Evolutionary conservation across 2,113 vertebrate species (phyloP).

Genomic region (Poicephalus gulielmi): DNA sequence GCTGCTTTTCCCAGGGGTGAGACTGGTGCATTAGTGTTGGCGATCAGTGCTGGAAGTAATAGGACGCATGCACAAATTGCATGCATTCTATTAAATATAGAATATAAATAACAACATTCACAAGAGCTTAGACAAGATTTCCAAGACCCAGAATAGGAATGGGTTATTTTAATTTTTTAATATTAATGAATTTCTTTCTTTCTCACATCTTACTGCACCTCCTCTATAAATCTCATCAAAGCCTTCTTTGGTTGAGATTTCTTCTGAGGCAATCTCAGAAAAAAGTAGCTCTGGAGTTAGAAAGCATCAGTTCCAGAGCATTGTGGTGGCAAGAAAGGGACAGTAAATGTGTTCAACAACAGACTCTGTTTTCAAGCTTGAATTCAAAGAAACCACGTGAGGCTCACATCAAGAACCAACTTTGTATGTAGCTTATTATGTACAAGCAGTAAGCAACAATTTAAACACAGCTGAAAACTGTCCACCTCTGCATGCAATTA

Average conservation of each 20-base stretch:
- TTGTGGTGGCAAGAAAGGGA: neutral
- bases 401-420: neutral
- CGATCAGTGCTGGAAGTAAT: neutral
- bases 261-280: neutral
- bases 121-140: neutral
- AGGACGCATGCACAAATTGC: neutral
- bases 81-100: too few species aligned
- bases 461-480: neutral
- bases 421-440: neutral
- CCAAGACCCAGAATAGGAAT: neutral
- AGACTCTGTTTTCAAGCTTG: neutral
- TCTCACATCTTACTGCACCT: neutral
- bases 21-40: neutral
- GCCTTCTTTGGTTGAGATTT: neutral
- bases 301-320: neutral
- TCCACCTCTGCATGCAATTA: neutral
- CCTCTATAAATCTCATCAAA: neutral
- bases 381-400: neutral
- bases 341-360: neutral
- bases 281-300: neutral
- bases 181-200: neutral
- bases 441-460: neutral
- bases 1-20: neutral
- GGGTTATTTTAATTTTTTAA: neutral
- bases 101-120: rapidly evolving